phyloP scores from a whole-genome alignment of 2,797 vertebrate species.

The Hyperoplus lanceolatus region DNA sequence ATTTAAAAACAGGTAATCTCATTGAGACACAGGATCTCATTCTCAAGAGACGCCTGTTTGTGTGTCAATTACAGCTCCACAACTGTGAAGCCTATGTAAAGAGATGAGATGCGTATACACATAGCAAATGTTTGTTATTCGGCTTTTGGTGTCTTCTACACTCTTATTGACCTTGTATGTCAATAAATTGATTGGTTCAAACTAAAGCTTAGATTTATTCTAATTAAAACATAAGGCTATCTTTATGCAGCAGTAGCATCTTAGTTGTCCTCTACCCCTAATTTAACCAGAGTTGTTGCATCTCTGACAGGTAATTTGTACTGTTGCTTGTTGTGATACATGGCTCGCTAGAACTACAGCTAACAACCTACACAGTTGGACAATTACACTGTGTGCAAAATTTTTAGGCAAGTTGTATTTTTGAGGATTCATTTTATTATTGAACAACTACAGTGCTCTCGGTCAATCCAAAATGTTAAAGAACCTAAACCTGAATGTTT shows the following conservation, averaged over 20 bases:
- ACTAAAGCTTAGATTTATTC: neutral
- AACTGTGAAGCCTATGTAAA: slow-evolving; percentile 1
- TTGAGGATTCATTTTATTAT: too few relatives aligned
- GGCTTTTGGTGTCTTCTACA: neutral
- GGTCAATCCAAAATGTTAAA: too few relatives aligned
- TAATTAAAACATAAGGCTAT: neutral
- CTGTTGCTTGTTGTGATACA: neutral
- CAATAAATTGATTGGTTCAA: neutral
- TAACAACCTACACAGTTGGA: neutral
- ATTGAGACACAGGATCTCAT: too few relatives aligned
- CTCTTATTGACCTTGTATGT: neutral
- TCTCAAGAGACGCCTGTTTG: neutral
- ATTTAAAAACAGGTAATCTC: too few relatives aligned
- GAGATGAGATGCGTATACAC: neutral
- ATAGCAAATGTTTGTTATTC: neutral
- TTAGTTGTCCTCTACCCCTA: neutral
- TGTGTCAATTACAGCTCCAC: neutral
- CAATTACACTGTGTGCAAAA: neutral
- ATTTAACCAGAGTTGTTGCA: neutral
- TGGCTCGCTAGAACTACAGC: neutral
- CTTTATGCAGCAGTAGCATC: neutral
- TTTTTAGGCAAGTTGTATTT: too few relatives aligned
- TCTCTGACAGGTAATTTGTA: neutral
- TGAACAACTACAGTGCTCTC: too few relatives aligned
- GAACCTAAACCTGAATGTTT: too few relatives aligned